A percentile compares a stretch with the other conserved stretches of the same genome.
These are phyloP conservation scores for Varanus komodoensis DNA, from an alignment of 2,113 vertebrate species.

Conservation along the genomic window DNA sequence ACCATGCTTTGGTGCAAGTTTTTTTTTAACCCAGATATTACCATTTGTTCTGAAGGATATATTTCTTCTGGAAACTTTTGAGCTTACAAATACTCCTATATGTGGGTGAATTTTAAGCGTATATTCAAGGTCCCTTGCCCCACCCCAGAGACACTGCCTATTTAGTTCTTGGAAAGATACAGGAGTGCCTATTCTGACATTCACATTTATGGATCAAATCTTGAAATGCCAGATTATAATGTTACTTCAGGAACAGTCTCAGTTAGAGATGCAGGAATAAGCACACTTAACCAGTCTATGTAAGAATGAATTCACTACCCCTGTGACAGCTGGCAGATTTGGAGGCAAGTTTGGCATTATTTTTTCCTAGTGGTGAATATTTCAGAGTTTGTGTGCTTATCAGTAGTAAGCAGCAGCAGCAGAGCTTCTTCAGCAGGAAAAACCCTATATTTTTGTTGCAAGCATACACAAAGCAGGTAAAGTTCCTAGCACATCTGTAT, in stretches of 20 bases:
- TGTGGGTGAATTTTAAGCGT: neutral
- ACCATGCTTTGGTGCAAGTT: neutral
- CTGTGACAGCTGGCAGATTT: too few species aligned
- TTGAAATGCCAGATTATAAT: neutral
- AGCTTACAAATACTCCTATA: neutral
- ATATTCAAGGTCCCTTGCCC: too few species aligned
- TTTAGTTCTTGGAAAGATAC: neutral
- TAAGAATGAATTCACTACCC: too few species aligned
- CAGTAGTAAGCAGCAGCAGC: neutral
- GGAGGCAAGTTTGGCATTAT: neutral
- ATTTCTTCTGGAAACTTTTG: neutral
- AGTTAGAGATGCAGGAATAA: neutral
- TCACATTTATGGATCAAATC: neutral
- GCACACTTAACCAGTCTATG: too few species aligned
- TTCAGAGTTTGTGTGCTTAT: neutral
- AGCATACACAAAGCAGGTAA: neutral
- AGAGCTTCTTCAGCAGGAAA: neutral
- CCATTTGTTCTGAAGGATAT: neutral
- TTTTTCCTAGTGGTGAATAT: too few species aligned
- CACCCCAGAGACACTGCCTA: neutral
- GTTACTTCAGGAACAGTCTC: neutral
- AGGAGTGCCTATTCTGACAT: neutral
- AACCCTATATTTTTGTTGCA: neutral
- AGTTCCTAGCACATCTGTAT: too few species aligned
- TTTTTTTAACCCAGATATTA: neutral